These are phyloP conservation scores for Folsomia manolachei DNA, from an alignment of 2,888 invertebrate genomes.

Conservation along the genomic window DNA sequence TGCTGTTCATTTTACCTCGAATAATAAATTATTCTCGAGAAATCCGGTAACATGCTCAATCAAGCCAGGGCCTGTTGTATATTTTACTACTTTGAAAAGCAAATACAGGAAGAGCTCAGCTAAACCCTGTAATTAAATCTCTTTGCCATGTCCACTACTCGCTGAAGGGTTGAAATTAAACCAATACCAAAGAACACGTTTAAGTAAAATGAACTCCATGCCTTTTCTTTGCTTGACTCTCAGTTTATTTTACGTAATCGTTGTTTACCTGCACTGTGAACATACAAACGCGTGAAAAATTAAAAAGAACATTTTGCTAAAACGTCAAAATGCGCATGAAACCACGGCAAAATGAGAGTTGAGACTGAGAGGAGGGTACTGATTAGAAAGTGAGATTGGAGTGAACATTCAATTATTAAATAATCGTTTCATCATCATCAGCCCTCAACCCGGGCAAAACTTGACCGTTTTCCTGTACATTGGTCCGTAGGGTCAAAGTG, in stretches of 20 bases:
- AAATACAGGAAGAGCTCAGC: constrained; percentile 4
- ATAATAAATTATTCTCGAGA: too few species aligned
- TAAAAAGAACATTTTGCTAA: neutral
- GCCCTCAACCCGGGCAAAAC: neutral
- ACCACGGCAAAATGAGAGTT: constrained; percentile 5
- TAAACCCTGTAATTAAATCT: neutral
- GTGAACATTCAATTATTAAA: constrained; percentile 16
- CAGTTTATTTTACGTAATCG: too few species aligned
- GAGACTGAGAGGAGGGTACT: neutral
- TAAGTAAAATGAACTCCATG: too few species aligned
- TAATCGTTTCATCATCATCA: constrained; percentile 12
- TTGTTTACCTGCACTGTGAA: too few species aligned
- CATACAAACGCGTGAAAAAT: neutral
- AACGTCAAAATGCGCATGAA: constrained; percentile 5
- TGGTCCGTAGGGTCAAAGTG: neutral
- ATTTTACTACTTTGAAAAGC: neutral
- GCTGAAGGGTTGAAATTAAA: neutral
- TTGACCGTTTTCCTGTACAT: neutral
- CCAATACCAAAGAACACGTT: neutral
- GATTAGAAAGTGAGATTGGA: constrained; percentile 7
- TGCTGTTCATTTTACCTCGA: too few species aligned
- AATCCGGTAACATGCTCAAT: too few species aligned
- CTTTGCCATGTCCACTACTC: neutral
- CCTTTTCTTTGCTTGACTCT: too few species aligned
- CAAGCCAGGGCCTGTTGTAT: too few species aligned